These are phyloP conservation scores for Pogonophryne albipinna DNA, from an alignment of 2,797 vertebrate species.

Conservation along the genomic window DNA sequence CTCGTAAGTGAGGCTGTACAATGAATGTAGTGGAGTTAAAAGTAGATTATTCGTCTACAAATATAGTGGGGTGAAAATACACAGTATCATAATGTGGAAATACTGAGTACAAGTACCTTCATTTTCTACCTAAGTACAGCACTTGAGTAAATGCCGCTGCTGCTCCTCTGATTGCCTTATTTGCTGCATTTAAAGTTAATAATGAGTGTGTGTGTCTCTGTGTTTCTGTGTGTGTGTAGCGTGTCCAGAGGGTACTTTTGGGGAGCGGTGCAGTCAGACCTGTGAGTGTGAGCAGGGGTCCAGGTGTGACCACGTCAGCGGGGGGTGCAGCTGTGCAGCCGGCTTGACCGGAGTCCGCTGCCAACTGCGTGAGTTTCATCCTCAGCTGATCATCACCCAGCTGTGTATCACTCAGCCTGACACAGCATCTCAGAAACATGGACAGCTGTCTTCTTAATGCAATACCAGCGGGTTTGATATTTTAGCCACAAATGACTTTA, in stretches of 20 bases:
- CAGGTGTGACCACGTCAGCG: conserved; percentile 72
- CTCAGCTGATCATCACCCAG: no score
- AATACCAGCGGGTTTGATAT: background rate
- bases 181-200: background rate
- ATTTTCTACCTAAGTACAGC: no score
- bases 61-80: no score
- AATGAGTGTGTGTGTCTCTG: conserved; percentile 14
- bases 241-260: conserved; percentile 73
- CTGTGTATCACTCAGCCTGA: conserved; percentile 36
- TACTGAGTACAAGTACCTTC: no score
- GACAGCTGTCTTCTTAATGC: conserved; percentile 2
- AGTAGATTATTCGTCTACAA: no score
- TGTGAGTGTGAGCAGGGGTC: conserved; percentile 79
- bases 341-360: conserved; percentile 78
- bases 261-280: conserved; percentile 68
- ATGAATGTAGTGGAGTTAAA: no score
- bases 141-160: no score
- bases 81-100: no score
- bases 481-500: conserved; percentile 1
- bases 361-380: conserved; percentile 74
- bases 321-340: conserved; percentile 71
- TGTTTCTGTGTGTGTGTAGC: conserved; percentile 59
- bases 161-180: no score
- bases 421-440: conserved; percentile 9
- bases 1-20: no score